phyloP scores from a whole-genome alignment of 2,888 invertebrate genomes.

The Pilophorus perplexus region DNA sequence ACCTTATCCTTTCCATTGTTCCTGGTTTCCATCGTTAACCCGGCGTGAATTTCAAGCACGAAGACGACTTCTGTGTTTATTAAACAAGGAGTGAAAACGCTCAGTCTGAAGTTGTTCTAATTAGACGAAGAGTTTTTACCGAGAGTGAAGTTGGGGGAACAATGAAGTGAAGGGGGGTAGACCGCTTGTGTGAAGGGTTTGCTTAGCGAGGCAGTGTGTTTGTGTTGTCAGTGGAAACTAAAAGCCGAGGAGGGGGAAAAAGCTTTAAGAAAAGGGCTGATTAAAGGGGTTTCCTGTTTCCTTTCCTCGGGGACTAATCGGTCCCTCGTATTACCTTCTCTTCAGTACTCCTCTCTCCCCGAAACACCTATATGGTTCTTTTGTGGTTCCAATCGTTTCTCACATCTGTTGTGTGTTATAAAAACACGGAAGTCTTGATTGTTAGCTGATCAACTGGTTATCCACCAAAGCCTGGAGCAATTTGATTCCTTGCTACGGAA shows the following conservation, averaged over 20 bases:
- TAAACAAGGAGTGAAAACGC: background rate
- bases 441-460: no score
- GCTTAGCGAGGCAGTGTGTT: background rate
- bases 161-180: background rate
- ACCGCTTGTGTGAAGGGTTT: conserved; percentile 24
- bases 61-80: background rate
- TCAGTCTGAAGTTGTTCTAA: conserved; percentile 2
- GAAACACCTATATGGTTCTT: no score
- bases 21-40: background rate
- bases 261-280: conserved; percentile 17
- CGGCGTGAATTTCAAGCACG: background rate
- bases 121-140: conserved; percentile 5
- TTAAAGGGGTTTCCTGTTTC: conserved; percentile 24
- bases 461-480: no score
- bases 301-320: conserved; percentile 19
- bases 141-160: background rate
- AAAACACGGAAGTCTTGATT: no score
- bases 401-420: no score
- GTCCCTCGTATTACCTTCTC: conserved; percentile 1
- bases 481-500: no score
- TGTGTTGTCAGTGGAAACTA: background rate
- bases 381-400: no score
- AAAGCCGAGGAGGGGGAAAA: background rate
- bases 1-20: background rate
- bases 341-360: background rate